Conservation (phyloP, 2,113 vertebrate species). For the Halcyon senegalensis region DNA sequence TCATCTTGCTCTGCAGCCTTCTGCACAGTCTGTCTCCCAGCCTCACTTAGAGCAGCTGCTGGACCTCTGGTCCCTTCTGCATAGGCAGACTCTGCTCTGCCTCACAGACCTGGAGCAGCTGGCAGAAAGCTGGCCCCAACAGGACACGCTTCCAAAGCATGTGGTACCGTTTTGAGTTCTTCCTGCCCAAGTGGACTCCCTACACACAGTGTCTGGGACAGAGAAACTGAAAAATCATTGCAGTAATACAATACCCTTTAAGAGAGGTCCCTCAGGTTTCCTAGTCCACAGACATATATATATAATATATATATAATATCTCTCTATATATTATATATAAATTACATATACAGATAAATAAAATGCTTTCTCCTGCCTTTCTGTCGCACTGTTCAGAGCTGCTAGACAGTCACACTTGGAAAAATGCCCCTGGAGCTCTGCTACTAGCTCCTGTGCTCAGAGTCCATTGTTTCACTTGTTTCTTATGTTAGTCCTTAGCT, state of each 20-base stretch:
- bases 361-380: conserved; percentile 74
- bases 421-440: conserved; percentile 63
- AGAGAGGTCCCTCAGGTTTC: conserved; percentile 76
- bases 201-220: neutral
- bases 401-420: conserved; percentile 55
- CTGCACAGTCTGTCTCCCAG: conserved; percentile 18
- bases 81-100: neutral
- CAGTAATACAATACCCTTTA: neutral
- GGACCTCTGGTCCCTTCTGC: neutral
- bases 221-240: conserved; percentile 72
- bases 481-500: conserved; percentile 64
- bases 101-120: neutral
- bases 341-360: conserved; percentile 85
- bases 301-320: conserved; percentile 82
- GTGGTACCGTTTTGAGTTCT: conserved; percentile 70
- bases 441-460: conserved; percentile 36
- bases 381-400: conserved; percentile 52
- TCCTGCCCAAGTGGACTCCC: conserved; percentile 68
- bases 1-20: conserved; percentile 69
- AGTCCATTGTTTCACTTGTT: conserved; percentile 49
- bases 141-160: conserved; percentile 3
- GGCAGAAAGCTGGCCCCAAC: conserved; percentile 40
- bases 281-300: conserved; percentile 73
- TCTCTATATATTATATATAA: conserved; percentile 81
- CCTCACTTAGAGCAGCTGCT: conserved; percentile 69